Percentiles rank a stretch among this genome's conserved stretches.
Evolutionary conservation across 2,797 vertebrate genomes (phyloP).

Genomic region (Hippoglossus hippoglossus): DNA sequence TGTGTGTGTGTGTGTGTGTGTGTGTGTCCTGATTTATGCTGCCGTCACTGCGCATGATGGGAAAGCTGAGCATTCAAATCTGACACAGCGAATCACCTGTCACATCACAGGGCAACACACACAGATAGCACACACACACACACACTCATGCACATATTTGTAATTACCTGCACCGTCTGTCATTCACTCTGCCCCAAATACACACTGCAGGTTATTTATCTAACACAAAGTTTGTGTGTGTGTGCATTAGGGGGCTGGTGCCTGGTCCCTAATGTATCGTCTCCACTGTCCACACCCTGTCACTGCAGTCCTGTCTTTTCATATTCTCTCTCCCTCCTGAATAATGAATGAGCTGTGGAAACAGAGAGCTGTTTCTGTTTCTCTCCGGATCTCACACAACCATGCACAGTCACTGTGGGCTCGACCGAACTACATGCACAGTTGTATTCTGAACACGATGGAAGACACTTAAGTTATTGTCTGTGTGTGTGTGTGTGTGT

Average conservation of each 20-base stretch:
- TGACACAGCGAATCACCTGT: constrained; percentile 56
- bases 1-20: not conserved
- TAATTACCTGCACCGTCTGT: constrained; percentile 23
- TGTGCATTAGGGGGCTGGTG: constrained; percentile 1
- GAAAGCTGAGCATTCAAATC: constrained; percentile 65
- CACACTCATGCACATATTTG: not conserved
- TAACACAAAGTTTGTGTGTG: constrained; percentile 1
- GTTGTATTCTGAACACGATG: constrained; percentile 13
- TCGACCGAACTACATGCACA: constrained; percentile 15
- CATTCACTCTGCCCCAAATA: constrained; percentile 9
- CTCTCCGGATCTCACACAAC: constrained; percentile 42
- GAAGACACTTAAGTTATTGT: not conserved
- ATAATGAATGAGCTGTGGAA: constrained; percentile 74
- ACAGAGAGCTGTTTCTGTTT: constrained; percentile 48
- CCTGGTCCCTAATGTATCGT: constrained; percentile 31
- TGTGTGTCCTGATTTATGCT: constrained; percentile 48
- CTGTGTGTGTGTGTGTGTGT: too few relatives aligned
- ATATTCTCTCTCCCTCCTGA: constrained; percentile 32
- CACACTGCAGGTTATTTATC: constrained; percentile 8
- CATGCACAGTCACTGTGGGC: constrained; percentile 10
- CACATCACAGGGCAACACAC: constrained; percentile 30
- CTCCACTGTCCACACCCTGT: constrained; percentile 64
- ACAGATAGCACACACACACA: constrained; percentile 11
- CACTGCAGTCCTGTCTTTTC: constrained; percentile 62
- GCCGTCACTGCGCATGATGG: constrained; percentile 50